Conservation (phyloP, 2,797 vertebrate species). For the Selene dorsalis region DNA sequence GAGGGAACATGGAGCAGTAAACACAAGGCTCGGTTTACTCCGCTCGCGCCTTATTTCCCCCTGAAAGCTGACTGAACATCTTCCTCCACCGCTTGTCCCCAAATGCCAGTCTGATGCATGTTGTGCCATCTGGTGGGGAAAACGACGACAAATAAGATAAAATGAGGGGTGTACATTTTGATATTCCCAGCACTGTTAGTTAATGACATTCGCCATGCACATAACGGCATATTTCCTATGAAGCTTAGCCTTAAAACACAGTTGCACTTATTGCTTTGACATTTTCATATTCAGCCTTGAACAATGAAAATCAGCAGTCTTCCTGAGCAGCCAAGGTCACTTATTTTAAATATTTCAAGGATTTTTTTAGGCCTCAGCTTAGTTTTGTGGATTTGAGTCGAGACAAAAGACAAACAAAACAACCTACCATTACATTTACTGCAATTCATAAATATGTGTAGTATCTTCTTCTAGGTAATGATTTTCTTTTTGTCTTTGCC, state of each 20-base stretch:
- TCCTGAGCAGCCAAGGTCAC: not conserved
- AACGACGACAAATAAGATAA: not conserved
- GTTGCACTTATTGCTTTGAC: conserved; percentile 11
- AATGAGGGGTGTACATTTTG: not conserved
- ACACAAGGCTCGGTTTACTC: conserved; percentile 75
- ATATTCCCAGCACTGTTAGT: not conserved
- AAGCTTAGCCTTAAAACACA: not conserved
- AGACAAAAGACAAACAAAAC: not conserved
- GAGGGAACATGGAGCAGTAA: conserved; percentile 67
- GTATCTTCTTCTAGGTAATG: not conserved
- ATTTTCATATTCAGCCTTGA: conserved; percentile 24
- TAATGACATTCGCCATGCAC: conserved; percentile 8
- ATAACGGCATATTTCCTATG: not conserved
- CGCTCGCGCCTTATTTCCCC: conserved; percentile 52
- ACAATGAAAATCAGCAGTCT: conserved; percentile 9
- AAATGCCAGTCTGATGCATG: conserved; percentile 39
- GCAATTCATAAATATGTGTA: too few relatives aligned
- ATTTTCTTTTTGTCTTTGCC: not conserved
- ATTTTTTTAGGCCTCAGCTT: not conserved
- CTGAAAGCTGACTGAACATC: conserved; percentile 46
- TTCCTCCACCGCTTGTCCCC: conserved; percentile 44
- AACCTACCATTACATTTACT: too few relatives aligned
- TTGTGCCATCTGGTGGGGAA: conserved; percentile 39
- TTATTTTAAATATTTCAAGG: not conserved
- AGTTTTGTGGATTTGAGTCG: conserved; percentile 7